Conservation (phyloP, 2,113 vertebrate genomes). For the Cryptotis parvus region DNA sequence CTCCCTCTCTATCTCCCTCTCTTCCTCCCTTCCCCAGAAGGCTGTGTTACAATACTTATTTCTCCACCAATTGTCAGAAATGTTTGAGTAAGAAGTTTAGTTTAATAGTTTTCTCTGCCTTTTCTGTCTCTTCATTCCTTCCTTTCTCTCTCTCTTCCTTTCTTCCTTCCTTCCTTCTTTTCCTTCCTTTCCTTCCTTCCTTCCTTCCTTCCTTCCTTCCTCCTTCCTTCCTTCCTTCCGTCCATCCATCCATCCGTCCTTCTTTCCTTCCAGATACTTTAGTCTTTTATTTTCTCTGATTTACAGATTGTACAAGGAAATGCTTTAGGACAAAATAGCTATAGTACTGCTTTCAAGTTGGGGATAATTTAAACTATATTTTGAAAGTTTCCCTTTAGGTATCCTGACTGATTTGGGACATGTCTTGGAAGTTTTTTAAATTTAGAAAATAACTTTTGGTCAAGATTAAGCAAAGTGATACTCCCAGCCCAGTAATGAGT, state of each 20-base stretch:
- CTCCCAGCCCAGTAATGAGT: constrained; percentile 6
- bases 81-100: constrained; percentile 4
- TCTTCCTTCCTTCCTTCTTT: no score
- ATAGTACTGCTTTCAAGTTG: not conserved
- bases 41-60: constrained; percentile 35
- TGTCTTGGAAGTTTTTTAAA: constrained; percentile 31
- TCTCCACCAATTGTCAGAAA: constrained; percentile 47
- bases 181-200: not conserved
- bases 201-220: not conserved
- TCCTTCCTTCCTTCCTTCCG: accelerated
- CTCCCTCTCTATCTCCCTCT: no score
- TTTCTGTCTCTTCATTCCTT: not conserved
- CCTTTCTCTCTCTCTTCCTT: not conserved
- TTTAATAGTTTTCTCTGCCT: not conserved
- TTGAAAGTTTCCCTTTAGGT: constrained; percentile 46
- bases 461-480: constrained; percentile 64
- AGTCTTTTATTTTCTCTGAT: not conserved
- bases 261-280: not conserved
- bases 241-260: not conserved
- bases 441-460: constrained; percentile 40
- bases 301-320: constrained; percentile 12
- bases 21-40: constrained; percentile 64
- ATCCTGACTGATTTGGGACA: not conserved
- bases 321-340: constrained; percentile 32
- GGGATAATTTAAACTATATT: not conserved